A percentile compares a stretch with the other conserved stretches of the same genome.
Evolutionary conservation across 2,888 invertebrate genomes (phyloP).

Genomic region (Phania funesta): DNA sequence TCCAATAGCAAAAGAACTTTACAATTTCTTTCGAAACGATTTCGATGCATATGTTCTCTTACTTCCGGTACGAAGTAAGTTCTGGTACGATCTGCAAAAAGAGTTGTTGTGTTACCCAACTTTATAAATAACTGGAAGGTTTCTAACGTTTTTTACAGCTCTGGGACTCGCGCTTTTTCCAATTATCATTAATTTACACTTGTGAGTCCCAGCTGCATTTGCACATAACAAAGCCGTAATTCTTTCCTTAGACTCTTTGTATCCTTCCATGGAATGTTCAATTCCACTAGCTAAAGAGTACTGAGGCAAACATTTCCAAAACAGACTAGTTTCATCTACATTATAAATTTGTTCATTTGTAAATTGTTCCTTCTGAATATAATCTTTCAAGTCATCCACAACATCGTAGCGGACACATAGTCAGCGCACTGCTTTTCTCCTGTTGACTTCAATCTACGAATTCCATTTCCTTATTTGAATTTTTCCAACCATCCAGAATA

Average conservation of each 20-base stretch:
- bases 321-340: slow-evolving; percentile 2
- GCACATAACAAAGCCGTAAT: slow-evolving; percentile 6
- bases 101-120: neutral
- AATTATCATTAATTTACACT: slow-evolving; percentile 6
- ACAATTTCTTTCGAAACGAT: neutral
- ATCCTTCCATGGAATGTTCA: too few species aligned
- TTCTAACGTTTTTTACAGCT: slow-evolving; percentile 2
- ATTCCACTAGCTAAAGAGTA: too few species aligned
- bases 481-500: neutral
- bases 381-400: too few species aligned
- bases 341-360: slow-evolving; percentile 22
- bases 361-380: neutral
- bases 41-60: neutral
- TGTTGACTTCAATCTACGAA: too few species aligned
- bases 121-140: slow-evolving; percentile 9
- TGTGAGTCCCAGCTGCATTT: slow-evolving; percentile 20
- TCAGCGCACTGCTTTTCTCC: too few species aligned
- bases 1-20: neutral
- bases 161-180: slow-evolving; percentile 20
- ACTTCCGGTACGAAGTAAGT: slow-evolving; percentile 38
- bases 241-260: slow-evolving; percentile 26
- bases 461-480: slow-evolving; percentile 19
- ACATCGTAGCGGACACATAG: too few species aligned
- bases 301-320: too few species aligned
- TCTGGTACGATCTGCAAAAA: slow-evolving; percentile 1